Evolutionary conservation across 1,140 invertebrate species (phyloP).

Genomic region (Nasonia giraulti): DNA sequence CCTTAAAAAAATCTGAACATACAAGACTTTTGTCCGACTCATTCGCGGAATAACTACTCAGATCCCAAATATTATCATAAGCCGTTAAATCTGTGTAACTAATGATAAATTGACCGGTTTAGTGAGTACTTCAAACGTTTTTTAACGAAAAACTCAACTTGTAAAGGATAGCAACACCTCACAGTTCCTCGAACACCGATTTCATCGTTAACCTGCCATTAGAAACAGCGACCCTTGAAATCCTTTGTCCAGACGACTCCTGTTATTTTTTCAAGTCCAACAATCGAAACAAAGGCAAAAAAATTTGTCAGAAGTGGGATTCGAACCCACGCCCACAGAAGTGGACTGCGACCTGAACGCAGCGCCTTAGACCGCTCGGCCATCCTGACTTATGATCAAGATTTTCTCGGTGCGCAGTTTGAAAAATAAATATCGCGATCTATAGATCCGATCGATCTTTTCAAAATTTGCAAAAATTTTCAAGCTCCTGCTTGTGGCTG

Average conservation of each 20-base stretch:
- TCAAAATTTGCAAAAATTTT: background rate
- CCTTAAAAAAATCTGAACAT: too few species aligned
- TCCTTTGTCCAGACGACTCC: too few species aligned
- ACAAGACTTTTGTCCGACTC: too few species aligned
- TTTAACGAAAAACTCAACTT: too few species aligned
- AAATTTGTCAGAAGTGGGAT: slow-evolving; percentile 85
- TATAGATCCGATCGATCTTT: background rate
- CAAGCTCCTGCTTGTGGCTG: background rate
- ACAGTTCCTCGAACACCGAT: too few species aligned
- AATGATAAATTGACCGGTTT: too few species aligned
- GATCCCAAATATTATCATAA: too few species aligned
- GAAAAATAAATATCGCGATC: background rate
- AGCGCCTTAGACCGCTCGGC: slow-evolving; percentile 93
- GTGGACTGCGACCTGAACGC: slow-evolving; percentile 93
- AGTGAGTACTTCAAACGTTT: too few species aligned
- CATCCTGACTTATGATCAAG: slow-evolving; percentile 79
- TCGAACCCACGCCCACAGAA: slow-evolving; percentile 89
- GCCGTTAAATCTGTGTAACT: too few species aligned
- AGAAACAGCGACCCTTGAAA: background rate
- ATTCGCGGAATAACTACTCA: too few species aligned
- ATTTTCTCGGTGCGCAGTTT: background rate
- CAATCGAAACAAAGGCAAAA: slow-evolving; percentile 20
- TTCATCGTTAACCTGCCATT: too few species aligned
- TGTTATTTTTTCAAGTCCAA: background rate
- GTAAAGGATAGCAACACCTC: too few species aligned